phyloP scores from a whole-genome alignment of 2,888 invertebrate species.

The Heliconius cydno region DNA sequence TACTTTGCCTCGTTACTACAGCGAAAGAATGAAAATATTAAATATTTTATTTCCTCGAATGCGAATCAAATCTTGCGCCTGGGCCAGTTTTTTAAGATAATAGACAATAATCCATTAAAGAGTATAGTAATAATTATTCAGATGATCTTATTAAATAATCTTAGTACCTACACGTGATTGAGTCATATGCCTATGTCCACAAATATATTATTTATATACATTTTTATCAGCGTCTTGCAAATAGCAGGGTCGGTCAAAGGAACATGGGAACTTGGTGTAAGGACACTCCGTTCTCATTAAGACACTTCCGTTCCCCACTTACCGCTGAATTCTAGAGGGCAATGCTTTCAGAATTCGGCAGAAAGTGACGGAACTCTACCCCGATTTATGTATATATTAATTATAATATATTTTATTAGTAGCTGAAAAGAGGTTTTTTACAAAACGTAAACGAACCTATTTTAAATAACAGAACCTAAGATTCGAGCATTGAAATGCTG shows the following conservation, averaged over 20 bases:
- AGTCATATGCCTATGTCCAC: background rate
- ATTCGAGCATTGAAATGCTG: background rate
- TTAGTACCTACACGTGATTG: conserved; percentile 2
- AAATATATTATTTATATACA: no score
- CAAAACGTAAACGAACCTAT: no score
- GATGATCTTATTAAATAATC: background rate
- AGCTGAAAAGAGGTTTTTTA: no score
- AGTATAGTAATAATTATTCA: background rate
- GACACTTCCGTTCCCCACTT: no score
- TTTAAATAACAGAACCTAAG: background rate
- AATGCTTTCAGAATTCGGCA: no score
- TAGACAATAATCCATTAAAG: background rate
- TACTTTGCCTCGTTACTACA: background rate
- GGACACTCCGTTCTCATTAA: no score
- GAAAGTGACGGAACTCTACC: no score
- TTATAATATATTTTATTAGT: conserved; percentile 2
- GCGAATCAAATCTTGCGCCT: background rate
- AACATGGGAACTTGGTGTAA: no score
- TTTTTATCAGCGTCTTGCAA: no score
- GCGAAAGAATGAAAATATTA: background rate
- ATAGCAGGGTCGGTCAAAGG: no score
- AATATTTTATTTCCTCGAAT: background rate
- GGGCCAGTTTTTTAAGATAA: no score
- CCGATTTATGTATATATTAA: background rate
- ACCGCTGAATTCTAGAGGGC: no score